These are phyloP conservation scores for Melitaea cinxia DNA, from an alignment of 1,140 invertebrate genomes.

Conservation along the genomic window DNA sequence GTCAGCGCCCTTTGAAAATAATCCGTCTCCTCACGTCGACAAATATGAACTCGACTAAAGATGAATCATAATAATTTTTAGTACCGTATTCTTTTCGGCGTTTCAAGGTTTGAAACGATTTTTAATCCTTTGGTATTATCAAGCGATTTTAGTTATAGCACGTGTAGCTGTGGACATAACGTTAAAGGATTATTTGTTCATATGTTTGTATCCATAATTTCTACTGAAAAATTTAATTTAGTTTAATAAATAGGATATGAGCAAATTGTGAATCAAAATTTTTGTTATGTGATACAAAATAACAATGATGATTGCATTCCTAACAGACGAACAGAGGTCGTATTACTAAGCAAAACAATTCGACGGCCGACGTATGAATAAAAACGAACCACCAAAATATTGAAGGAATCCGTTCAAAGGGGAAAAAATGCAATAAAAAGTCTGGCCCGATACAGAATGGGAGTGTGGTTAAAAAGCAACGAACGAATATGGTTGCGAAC, in stretches of 20 bases:
- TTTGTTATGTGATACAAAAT: slow-evolving; percentile 12
- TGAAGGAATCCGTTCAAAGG: slow-evolving; percentile 81
- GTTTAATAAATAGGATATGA: not conserved
- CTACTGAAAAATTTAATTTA: too few species aligned
- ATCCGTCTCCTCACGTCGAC: slow-evolving; percentile 64
- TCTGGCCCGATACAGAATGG: slow-evolving; percentile 71
- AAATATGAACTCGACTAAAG: slow-evolving; percentile 60
- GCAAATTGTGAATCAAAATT: not conserved
- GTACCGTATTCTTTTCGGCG: slow-evolving; percentile 72
- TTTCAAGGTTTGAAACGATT: slow-evolving; percentile 57
- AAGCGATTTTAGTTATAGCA: not conserved
- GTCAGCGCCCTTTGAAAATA: slow-evolving; percentile 73
- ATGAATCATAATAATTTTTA: slow-evolving; percentile 79
- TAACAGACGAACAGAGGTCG: slow-evolving; percentile 8
- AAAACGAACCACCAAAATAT: slow-evolving; percentile 79
- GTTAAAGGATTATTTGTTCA: slow-evolving; percentile 9
- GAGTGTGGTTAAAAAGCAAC: slow-evolving; percentile 80
- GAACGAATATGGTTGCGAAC: slow-evolving; percentile 78
- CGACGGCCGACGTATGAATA: slow-evolving; percentile 75
- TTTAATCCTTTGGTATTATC: slow-evolving; percentile 57
- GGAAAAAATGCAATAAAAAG: slow-evolving; percentile 81
- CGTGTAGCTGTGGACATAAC: too few species aligned
- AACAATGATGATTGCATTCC: slow-evolving; percentile 2
- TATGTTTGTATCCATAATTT: not conserved
- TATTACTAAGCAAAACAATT: slow-evolving; percentile 74